Percentiles rank a stretch among this genome's conserved stretches.
Conservation (phyloP, 2,888 invertebrate genomes). For the Drosophila maculinotata region DNA sequence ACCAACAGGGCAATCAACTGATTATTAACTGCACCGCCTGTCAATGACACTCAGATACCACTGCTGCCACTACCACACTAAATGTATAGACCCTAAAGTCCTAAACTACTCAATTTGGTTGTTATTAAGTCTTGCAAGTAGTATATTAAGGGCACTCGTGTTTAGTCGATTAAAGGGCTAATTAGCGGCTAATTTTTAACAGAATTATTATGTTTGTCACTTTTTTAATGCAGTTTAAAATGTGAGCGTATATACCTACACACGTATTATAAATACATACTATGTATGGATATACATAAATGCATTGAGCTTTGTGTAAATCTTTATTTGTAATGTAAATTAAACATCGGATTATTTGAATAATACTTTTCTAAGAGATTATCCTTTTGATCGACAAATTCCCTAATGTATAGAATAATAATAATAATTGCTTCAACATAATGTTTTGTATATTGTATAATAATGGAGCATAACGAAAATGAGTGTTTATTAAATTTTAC, state of each 20-base stretch:
- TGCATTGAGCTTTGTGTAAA: slow-evolving; percentile 5
- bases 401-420: slow-evolving; percentile 20
- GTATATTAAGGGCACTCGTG: slow-evolving; percentile 15
- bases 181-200: not conserved
- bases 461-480: slow-evolving; percentile 42
- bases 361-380: slow-evolving; percentile 3
- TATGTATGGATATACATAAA: slow-evolving; percentile 14
- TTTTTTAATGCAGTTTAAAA: not conserved
- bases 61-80: slow-evolving; percentile 24
- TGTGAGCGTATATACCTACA: slow-evolving; percentile 7
- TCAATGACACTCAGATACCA: slow-evolving; percentile 4
- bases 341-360: slow-evolving; percentile 3
- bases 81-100: slow-evolving; percentile 34
- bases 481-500: slow-evolving; percentile 47
- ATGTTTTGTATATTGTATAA: slow-evolving; percentile 42
- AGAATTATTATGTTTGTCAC: slow-evolving; percentile 7
- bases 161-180: slow-evolving; percentile 19
- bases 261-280: slow-evolving; percentile 16
- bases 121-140: slow-evolving; percentile 35
- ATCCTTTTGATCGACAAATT: slow-evolving; percentile 18
- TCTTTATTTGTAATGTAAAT: slow-evolving; percentile 4
- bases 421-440: slow-evolving; percentile 33
- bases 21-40: slow-evolving; percentile 19
- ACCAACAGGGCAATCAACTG: slow-evolving; percentile 15
- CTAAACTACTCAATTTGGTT: slow-evolving; percentile 43